phyloP scores from a whole-genome alignment of 2,113 vertebrate species.

The Aepyceros melampus region DNA sequence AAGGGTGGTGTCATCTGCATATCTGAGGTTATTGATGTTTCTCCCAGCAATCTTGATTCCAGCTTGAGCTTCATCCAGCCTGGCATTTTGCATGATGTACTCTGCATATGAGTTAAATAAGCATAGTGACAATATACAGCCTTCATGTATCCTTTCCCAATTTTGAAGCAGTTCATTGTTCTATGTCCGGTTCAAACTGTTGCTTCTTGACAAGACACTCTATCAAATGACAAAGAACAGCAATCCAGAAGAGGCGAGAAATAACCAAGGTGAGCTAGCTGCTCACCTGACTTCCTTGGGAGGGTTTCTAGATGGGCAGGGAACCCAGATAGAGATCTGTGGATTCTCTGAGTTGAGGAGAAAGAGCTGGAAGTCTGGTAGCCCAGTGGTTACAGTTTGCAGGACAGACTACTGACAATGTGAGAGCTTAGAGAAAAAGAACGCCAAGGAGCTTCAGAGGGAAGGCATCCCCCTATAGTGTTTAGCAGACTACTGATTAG shows the following conservation, averaged over 20 bases:
- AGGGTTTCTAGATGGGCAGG: neutral
- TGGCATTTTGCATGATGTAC: neutral
- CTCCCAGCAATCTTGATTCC: neutral
- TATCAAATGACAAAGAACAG: neutral
- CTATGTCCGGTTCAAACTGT: neutral
- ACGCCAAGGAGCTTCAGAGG: neutral
- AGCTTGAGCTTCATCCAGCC: neutral
- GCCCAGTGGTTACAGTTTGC: neutral
- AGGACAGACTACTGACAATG: neutral
- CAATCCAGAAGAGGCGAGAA: neutral
- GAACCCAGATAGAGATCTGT: neutral
- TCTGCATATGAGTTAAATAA: neutral
- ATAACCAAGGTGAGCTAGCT: neutral
- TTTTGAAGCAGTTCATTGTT: neutral
- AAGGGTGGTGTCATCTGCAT: neutral
- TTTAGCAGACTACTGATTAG: neutral
- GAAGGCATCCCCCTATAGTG: neutral
- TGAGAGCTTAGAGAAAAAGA: neutral
- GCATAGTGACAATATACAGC: neutral
- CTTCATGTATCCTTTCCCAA: neutral
- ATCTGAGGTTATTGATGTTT: neutral
- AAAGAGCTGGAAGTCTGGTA: neutral
- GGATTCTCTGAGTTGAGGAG: neutral
- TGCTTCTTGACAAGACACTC: neutral
- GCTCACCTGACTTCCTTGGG: neutral